A percentile compares a stretch with the other conserved stretches of the same genome.
Conservation (phyloP, 2,888 invertebrate genomes). For the Tinea semifulvella region DNA sequence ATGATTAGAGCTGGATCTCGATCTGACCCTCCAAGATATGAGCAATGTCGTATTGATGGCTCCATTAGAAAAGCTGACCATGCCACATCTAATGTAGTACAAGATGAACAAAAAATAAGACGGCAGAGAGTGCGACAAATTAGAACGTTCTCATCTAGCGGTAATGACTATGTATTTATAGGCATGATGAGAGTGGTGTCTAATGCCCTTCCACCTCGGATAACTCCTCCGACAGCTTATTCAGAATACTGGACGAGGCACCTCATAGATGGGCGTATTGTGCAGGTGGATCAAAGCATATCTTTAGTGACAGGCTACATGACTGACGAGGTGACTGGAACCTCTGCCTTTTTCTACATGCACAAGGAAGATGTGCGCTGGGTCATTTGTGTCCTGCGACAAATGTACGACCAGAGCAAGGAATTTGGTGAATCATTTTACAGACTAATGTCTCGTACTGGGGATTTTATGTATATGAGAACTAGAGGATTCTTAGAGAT, state of each 20-base stretch:
- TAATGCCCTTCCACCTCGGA: conserved; percentile 65
- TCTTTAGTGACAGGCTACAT: conserved; percentile 89
- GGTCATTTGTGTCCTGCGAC: conserved; percentile 86
- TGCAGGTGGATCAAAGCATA: conserved; percentile 91
- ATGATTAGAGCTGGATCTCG: conserved; percentile 75
- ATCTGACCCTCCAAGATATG: conserved; percentile 76
- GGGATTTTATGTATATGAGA: conserved; percentile 85
- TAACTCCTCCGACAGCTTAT: conserved; percentile 70
- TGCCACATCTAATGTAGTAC: conserved; percentile 59
- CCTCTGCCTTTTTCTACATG: conserved; percentile 90
- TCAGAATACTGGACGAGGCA: conserved; percentile 92
- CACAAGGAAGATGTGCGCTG: conserved; percentile 89
- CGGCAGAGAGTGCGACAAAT: conserved; percentile 61
- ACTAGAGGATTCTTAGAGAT: conserved; percentile 87
- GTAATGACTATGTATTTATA: conserved; percentile 73
- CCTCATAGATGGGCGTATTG: conserved; percentile 86
- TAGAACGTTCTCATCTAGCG: conserved; percentile 61
- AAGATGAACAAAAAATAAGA: conserved; percentile 59
- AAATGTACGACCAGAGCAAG: conserved; percentile 88
- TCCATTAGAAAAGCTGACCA: conserved; percentile 66
- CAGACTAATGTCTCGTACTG: conserved; percentile 80
- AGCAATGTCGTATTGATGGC: conserved; percentile 75
- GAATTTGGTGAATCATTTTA: conserved; percentile 89
- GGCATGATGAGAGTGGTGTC: conserved; percentile 76
- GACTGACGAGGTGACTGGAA: conserved; percentile 88